Conservation (phyloP, 2,888 invertebrate genomes). For the Lithophane socia region DNA sequence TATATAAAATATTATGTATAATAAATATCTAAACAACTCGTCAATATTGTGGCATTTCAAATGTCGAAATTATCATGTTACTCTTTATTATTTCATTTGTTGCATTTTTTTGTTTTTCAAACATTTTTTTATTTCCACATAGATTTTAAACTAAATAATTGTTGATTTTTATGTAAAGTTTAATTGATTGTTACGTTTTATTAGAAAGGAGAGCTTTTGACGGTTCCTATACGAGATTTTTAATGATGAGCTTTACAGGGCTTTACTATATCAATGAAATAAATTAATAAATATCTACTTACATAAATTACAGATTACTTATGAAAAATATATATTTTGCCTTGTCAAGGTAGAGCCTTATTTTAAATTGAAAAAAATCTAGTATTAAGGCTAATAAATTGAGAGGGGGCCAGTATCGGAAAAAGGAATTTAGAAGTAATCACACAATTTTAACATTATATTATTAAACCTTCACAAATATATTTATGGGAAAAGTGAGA, state of each 20-base stretch:
- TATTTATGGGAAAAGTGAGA: conserved; percentile 65
- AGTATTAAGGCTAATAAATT: conserved; percentile 79
- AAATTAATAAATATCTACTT: conserved; percentile 51
- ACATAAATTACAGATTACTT: conserved; percentile 68
- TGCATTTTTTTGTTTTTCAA: conserved; percentile 70
- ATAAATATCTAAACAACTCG: conserved; percentile 74
- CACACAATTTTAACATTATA: conserved; percentile 67
- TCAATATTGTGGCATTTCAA: conserved; percentile 79
- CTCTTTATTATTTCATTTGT: conserved; percentile 70
- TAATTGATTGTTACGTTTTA: conserved; percentile 84
- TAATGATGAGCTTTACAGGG: conserved; percentile 72
- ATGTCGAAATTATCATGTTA: conserved; percentile 73
- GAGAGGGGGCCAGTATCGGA: conserved; percentile 84
- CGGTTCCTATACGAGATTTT: conserved; percentile 80
- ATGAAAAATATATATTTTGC: conserved; percentile 76
- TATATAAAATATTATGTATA: conserved; percentile 74
- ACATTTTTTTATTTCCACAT: conserved; percentile 65
- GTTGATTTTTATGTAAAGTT: conserved; percentile 82
- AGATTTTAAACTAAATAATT: conserved; percentile 75
- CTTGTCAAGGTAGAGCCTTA: conserved; percentile 84
- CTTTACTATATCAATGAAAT: conserved; percentile 68
- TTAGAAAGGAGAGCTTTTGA: conserved; percentile 74
- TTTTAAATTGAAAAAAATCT: conserved; percentile 75
- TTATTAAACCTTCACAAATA: conserved; percentile 66
- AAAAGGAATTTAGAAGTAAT: conserved; percentile 64